Evolutionary conservation across 1,140 invertebrate genomes (phyloP).

Genomic region (Anagrus nilaparvatae): DNA sequence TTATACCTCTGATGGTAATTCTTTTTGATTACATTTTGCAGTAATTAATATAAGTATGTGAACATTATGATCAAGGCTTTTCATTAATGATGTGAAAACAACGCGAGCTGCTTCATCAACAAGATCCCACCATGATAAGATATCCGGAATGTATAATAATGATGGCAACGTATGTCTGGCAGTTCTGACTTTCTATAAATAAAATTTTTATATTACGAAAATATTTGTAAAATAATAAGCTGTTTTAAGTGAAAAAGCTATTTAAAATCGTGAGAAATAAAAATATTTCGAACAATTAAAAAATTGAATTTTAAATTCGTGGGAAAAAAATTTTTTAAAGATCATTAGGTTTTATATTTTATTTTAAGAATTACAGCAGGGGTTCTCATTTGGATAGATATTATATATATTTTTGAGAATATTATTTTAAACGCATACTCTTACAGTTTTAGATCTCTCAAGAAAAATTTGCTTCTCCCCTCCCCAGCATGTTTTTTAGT

Average conservation of each 20-base stretch:
- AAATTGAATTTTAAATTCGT: background rate
- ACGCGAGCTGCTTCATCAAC: conserved; percentile 39
- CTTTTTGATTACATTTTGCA: conserved; percentile 24
- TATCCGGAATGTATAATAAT: conserved; percentile 40
- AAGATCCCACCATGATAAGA: conserved; percentile 44
- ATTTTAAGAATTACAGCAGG: no score
- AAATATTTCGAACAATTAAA: background rate
- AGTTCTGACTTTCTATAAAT: conserved; percentile 32
- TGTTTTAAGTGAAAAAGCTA: no score
- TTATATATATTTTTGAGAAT: no score
- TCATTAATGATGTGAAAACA: conserved; percentile 38
- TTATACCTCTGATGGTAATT: conserved; percentile 39
- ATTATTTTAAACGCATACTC: no score
- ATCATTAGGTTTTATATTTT: no score
- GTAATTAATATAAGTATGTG: conserved; percentile 41
- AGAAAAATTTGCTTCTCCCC: no score
- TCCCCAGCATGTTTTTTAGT: no score
- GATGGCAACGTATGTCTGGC: conserved; percentile 39
- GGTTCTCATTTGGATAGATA: no score
- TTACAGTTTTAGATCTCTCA: no score
- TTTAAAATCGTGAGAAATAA: background rate
- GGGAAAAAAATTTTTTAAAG: no score
- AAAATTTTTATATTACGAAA: no score
- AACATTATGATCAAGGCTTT: conserved; percentile 39
- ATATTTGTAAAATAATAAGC: no score